phyloP scores from a whole-genome alignment of 2,888 invertebrate species.

The Diarsia mendica region DNA sequence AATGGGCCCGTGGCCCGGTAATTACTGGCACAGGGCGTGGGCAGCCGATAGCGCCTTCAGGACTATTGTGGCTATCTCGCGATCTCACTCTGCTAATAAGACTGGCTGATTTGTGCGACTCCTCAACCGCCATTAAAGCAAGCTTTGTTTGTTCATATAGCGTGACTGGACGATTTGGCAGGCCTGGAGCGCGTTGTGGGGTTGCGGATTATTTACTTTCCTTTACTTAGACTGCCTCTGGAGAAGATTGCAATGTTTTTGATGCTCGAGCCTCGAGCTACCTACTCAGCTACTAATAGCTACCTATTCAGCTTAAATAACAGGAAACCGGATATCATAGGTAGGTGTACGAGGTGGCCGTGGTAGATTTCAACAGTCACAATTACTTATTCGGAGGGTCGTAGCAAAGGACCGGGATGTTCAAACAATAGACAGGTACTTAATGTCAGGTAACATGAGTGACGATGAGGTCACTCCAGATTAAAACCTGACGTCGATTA shows the following conservation, averaged over 20 bases:
- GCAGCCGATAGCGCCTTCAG: conserved; percentile 59
- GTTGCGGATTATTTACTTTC: background rate
- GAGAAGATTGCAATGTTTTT: no score
- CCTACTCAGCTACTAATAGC: no score
- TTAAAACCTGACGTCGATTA: no score
- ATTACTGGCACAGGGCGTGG: conserved; percentile 66
- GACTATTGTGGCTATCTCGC: conserved; percentile 73
- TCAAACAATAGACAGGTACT: background rate
- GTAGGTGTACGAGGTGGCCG: no score
- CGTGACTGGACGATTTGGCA: conserved; percentile 23
- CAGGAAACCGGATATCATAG: no score
- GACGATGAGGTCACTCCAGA: background rate
- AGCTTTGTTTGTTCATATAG: conserved; percentile 16
- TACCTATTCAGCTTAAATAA: no score
- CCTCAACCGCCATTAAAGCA: conserved; percentile 29
- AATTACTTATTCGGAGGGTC: background rate
- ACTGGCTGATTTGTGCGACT: conserved; percentile 70
- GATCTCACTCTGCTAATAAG: conserved; percentile 78
- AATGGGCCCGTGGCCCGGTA: conserved; percentile 68
- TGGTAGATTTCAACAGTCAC: no score
- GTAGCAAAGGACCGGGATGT: no score
- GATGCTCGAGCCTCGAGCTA: no score
- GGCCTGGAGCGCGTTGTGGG: no score
- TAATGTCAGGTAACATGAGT: background rate
- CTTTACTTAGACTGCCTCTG: background rate